These are phyloP conservation scores for Tholera decimalis DNA, from an alignment of 2,888 invertebrate genomes.

Conservation along the genomic window DNA sequence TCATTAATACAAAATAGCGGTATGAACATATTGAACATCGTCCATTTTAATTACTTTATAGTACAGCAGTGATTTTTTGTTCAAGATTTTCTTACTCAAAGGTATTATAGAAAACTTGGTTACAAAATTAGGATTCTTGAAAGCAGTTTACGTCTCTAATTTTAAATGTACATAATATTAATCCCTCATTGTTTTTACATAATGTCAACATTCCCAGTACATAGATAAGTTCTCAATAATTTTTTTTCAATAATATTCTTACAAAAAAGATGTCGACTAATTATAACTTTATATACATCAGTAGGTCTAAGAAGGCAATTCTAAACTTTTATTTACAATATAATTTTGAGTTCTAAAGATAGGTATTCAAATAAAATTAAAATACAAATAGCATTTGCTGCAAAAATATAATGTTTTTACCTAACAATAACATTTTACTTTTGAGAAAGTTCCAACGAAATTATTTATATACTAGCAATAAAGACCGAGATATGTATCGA, in stretches of 20 bases:
- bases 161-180: slow-evolving; percentile 41
- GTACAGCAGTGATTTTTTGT: slow-evolving; percentile 43
- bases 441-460: slow-evolving; percentile 59
- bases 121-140: slow-evolving; percentile 54
- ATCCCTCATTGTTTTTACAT: slow-evolving; percentile 56
- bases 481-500: slow-evolving; percentile 77
- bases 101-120: slow-evolving; percentile 54
- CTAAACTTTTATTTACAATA: slow-evolving; percentile 82
- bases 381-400: slow-evolving; percentile 63
- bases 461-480: slow-evolving; percentile 54
- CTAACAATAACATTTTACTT: slow-evolving; percentile 60
- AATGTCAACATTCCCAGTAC: slow-evolving; percentile 58
- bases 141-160: slow-evolving; percentile 59
- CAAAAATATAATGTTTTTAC: slow-evolving; percentile 71
- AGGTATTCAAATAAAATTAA: slow-evolving; percentile 59
- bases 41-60: slow-evolving; percentile 25
- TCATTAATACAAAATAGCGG: slow-evolving; percentile 45
- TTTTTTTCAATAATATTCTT: slow-evolving; percentile 58
- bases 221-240: slow-evolving; percentile 57
- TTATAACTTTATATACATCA: slow-evolving; percentile 78
- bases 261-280: slow-evolving; percentile 71
- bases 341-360: slow-evolving; percentile 66
- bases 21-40: slow-evolving; percentile 25
- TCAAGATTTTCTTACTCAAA: slow-evolving; percentile 34
- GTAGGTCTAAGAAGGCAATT: slow-evolving; percentile 86